Conservation (phyloP, 2,888 invertebrate genomes). For the Cyclophora albipunctata region DNA sequence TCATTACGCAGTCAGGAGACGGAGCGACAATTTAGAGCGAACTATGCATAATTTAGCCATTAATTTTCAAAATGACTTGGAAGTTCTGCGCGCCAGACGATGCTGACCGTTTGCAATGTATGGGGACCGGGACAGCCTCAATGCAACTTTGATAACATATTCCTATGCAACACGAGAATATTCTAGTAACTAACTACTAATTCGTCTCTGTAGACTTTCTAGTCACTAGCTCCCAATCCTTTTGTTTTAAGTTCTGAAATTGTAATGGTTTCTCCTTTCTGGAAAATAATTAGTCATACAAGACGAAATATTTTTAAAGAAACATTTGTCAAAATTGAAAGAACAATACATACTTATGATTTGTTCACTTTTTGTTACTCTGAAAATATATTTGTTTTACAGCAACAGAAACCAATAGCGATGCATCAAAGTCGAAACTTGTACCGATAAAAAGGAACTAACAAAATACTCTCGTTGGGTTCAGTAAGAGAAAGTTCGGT, state of each 20-base stretch:
- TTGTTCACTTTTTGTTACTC: not conserved
- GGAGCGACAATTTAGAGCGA: slow-evolving; percentile 62
- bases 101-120: slow-evolving; percentile 50
- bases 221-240: too few relatives aligned
- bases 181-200: slow-evolving; percentile 7
- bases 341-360: too few relatives aligned
- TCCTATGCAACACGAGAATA: slow-evolving; percentile 20
- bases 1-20: slow-evolving; percentile 60
- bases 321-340: too few relatives aligned
- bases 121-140: slow-evolving; percentile 31
- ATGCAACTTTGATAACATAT: slow-evolving; percentile 43
- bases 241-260: too few relatives aligned
- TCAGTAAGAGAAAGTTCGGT: slow-evolving; percentile 59
- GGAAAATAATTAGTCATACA: too few relatives aligned
- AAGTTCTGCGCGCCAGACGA: slow-evolving; percentile 58
- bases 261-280: too few relatives aligned
- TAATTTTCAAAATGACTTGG: slow-evolving; percentile 67
- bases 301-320: too few relatives aligned
- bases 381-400: too few relatives aligned
- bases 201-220: too few relatives aligned
- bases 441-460: slow-evolving; percentile 35
- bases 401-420: not conserved
- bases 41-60: slow-evolving; percentile 70
- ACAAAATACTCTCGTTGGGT: slow-evolving; percentile 24
- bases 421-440: slow-evolving; percentile 15